Evolutionary conservation across 1,140 invertebrate species (phyloP).

Genomic region (Harpegnathos saltator): DNA sequence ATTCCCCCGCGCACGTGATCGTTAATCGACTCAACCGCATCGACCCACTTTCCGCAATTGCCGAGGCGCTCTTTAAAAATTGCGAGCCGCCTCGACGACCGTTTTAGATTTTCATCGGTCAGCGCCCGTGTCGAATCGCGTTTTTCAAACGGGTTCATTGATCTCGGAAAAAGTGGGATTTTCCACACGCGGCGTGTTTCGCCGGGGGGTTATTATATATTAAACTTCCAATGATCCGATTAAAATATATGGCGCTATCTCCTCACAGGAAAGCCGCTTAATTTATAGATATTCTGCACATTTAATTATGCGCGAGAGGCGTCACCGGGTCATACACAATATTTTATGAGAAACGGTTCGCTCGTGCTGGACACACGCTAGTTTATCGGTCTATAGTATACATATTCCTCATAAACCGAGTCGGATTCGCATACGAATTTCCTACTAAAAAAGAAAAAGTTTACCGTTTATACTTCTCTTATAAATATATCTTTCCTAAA

Average conservation of each 20-base stretch:
- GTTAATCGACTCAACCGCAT: conserved; percentile 25
- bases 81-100: background rate
- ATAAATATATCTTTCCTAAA: too few species aligned
- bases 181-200: background rate
- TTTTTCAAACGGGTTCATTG: conserved; percentile 24
- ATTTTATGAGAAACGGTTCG: conserved; percentile 33
- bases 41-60: conserved; percentile 2
- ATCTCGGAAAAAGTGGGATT: conserved; percentile 28
- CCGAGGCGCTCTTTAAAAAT: background rate
- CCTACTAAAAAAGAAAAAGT: too few species aligned
- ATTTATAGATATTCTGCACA: conserved; percentile 42
- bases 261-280: background rate
- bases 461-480: too few species aligned
- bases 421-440: background rate
- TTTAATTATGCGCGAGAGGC: conserved; percentile 33
- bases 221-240: conserved; percentile 46
- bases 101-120: background rate
- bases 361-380: background rate
- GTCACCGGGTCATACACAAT: conserved; percentile 1
- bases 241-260: conserved; percentile 28
- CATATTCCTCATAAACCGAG: conserved; percentile 15
- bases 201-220: background rate
- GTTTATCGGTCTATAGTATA: background rate
- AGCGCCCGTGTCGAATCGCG: background rate
- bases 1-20: background rate